A percentile compares a stretch with the other conserved stretches of the same genome.
Conservation (phyloP, 2,113 vertebrate genomes). For the Pelmatolapia mariae region DNA sequence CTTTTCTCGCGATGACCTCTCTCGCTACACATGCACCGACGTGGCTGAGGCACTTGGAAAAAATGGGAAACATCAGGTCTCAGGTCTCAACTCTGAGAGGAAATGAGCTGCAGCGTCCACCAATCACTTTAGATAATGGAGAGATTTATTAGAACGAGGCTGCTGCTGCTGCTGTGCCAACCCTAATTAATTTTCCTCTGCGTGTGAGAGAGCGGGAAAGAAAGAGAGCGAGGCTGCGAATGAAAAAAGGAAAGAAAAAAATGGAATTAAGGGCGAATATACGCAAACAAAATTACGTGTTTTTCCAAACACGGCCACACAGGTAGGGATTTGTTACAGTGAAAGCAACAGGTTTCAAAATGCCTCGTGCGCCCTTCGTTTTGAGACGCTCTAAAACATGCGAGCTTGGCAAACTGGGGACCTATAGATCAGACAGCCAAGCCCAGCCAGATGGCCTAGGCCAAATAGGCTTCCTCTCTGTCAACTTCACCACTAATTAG, state of each 20-base stretch:
- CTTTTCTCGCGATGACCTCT: background rate
- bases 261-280: background rate
- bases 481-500: constrained; percentile 46
- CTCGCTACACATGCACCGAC: background rate
- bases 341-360: background rate
- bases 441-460: constrained; percentile 36
- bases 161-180: constrained; percentile 44
- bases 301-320: background rate
- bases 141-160: constrained; percentile 64
- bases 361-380: background rate
- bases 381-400: constrained; percentile 33
- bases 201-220: background rate
- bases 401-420: constrained; percentile 22
- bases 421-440: constrained; percentile 33
- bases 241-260: background rate
- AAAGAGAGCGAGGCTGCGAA: background rate
- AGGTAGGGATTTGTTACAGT: background rate
- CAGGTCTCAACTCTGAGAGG: constrained; percentile 33
- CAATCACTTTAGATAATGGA: constrained; percentile 65
- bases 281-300: background rate
- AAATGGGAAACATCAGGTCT: constrained; percentile 34
- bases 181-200: constrained; percentile 60
- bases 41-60: background rate
- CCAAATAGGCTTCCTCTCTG: constrained; percentile 19
- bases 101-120: constrained; percentile 57